Percentiles rank a stretch among this genome's conserved stretches.
These are phyloP conservation scores for Xiphophorus birchmanni DNA, from an alignment of 2,797 vertebrate species.

Conservation along the genomic window DNA sequence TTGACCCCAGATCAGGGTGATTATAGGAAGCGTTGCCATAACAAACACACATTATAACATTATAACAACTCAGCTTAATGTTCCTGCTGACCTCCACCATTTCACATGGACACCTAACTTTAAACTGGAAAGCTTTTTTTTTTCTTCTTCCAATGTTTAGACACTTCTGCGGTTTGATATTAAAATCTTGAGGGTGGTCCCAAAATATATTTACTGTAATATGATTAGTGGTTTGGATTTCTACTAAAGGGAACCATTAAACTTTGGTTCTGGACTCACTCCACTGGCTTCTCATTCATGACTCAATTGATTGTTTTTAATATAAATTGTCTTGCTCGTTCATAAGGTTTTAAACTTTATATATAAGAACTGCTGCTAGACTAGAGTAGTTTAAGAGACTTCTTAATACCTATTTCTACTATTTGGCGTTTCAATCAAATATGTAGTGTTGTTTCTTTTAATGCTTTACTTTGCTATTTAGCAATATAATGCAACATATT, in stretches of 20 bases:
- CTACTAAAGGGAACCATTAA: background rate
- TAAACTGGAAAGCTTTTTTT: background rate
- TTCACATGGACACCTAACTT: background rate
- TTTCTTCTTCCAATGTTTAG: constrained; percentile 1
- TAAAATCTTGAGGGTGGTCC: background rate
- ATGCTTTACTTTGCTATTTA: background rate
- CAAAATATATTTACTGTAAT: constrained; percentile 11
- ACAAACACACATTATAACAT: constrained; percentile 49
- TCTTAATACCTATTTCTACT: background rate
- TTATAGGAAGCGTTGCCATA: constrained; percentile 40
- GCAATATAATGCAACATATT: background rate
- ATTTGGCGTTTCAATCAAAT: background rate
- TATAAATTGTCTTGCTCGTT: background rate
- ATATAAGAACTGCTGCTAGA: background rate
- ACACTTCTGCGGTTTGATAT: background rate
- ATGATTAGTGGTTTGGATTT: constrained; percentile 16
- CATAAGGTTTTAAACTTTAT: background rate
- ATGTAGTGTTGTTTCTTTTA: background rate
- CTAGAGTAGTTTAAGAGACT: background rate
- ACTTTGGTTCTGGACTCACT: background rate
- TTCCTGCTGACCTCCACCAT: constrained; percentile 35
- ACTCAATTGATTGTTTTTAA: background rate
- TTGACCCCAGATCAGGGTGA: constrained; percentile 47
- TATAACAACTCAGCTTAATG: constrained; percentile 28
- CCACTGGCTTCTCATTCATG: background rate